These are phyloP conservation scores for Phylloscopus trochiloides DNA, from an alignment of 2,113 vertebrate species.

Conservation along the genomic window DNA sequence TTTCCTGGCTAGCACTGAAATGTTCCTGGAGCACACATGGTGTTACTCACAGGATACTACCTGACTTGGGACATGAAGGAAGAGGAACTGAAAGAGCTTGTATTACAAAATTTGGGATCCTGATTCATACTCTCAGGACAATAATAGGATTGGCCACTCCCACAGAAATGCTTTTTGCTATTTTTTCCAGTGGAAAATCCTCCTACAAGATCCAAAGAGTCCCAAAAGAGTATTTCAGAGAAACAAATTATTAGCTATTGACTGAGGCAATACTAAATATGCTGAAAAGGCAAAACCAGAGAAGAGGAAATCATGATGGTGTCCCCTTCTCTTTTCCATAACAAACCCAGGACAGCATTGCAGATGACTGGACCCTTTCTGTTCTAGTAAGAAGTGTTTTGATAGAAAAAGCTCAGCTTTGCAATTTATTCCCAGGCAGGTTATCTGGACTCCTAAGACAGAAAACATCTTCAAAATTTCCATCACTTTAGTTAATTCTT, in stretches of 20 bases:
- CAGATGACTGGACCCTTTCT: background rate
- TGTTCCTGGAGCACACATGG: background rate
- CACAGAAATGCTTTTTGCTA: background rate
- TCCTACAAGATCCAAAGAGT: background rate
- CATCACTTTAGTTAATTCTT: background rate
- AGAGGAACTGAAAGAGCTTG: background rate
- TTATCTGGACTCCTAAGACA: background rate
- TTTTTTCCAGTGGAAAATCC: background rate
- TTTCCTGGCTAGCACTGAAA: background rate
- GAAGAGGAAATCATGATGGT: background rate
- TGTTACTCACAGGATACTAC: background rate
- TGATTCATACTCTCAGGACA: background rate
- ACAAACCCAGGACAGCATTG: background rate
- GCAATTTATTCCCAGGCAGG: background rate
- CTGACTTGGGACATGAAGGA: background rate
- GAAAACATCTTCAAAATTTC: background rate
- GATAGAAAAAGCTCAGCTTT: background rate
- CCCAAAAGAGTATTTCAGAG: background rate
- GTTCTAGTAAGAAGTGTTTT: background rate
- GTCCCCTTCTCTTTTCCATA: background rate
- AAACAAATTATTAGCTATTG: background rate
- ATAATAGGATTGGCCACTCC: background rate
- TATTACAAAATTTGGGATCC: background rate
- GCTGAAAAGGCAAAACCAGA: background rate
- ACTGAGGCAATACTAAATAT: background rate